Conservation (phyloP, 2,888 invertebrate genomes). For the Drosophila meridiana region DNA sequence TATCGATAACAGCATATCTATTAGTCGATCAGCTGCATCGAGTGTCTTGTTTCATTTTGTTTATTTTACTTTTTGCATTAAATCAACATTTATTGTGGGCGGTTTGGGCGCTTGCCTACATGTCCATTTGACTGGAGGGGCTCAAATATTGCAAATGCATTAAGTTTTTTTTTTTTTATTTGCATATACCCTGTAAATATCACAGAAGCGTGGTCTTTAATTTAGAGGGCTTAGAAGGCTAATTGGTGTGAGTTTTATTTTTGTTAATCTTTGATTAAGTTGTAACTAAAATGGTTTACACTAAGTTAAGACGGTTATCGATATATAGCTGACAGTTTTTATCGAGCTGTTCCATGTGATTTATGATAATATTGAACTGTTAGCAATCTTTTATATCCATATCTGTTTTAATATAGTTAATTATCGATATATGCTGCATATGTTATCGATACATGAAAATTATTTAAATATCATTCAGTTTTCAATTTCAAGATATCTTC, state of each 20-base stretch:
- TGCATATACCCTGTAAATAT: conserved; percentile 8
- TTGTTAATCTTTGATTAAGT: not conserved
- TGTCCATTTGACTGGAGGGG: not conserved
- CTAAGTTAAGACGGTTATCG: not conserved
- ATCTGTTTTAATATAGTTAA: no score
- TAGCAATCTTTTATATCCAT: no score
- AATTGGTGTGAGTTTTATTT: fast-evolving
- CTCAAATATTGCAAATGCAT: conserved; percentile 25
- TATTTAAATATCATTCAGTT: not conserved
- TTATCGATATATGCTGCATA: not conserved
- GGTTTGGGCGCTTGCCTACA: not conserved
- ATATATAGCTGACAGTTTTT: not conserved
- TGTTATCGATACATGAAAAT: not conserved
- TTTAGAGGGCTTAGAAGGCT: not conserved
- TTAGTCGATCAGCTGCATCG: not conserved
- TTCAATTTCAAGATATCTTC: not conserved
- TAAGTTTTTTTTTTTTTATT: conserved; percentile 12
- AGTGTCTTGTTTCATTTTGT: conserved; percentile 4
- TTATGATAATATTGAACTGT: not conserved
- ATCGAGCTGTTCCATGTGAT: not conserved
- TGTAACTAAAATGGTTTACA: not conserved
- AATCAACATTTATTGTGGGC: conserved; percentile 36
- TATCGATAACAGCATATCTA: conserved; percentile 16
- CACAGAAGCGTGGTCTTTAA: not conserved
- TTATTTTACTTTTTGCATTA: conserved; percentile 17